Conservation (phyloP, 2,888 invertebrate genomes). For the Macaria notata region DNA sequence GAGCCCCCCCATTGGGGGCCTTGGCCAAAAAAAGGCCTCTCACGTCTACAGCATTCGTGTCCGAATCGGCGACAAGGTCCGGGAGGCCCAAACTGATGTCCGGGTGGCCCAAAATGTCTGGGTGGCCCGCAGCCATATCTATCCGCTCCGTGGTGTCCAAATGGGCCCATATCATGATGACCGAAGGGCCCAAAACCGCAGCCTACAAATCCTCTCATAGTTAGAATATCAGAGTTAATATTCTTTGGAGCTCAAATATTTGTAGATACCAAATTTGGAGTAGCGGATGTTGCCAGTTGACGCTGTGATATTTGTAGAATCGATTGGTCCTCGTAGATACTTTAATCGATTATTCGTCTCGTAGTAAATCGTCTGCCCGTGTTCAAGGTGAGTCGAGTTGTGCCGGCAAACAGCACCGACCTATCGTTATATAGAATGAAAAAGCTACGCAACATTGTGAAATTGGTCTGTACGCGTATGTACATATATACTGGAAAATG, state of each 20-base stretch:
- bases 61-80: background rate
- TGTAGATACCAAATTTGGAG: no score
- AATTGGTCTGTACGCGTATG: constrained; percentile 1
- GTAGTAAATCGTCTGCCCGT: background rate
- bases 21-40: background rate
- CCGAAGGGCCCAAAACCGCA: constrained; percentile 13
- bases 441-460: constrained; percentile 21
- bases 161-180: constrained; percentile 16
- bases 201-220: constrained; percentile 13
- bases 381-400: constrained; percentile 7
- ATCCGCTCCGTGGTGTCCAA: constrained; percentile 6
- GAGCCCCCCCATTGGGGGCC: constrained; percentile 6
- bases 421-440: constrained; percentile 13
- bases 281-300: no score
- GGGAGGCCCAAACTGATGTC: constrained; percentile 4
- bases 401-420: constrained; percentile 4
- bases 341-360: background rate
- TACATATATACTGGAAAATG: background rate
- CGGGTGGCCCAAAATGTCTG: background rate
- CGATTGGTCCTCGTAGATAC: background rate
- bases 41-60: constrained; percentile 3
- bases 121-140: constrained; percentile 6
- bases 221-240: constrained; percentile 2
- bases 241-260: background rate
- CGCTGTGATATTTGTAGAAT: background rate